phyloP scores from a whole-genome alignment of 2,888 invertebrate genomes.

The Limnephilus rhombicus region DNA sequence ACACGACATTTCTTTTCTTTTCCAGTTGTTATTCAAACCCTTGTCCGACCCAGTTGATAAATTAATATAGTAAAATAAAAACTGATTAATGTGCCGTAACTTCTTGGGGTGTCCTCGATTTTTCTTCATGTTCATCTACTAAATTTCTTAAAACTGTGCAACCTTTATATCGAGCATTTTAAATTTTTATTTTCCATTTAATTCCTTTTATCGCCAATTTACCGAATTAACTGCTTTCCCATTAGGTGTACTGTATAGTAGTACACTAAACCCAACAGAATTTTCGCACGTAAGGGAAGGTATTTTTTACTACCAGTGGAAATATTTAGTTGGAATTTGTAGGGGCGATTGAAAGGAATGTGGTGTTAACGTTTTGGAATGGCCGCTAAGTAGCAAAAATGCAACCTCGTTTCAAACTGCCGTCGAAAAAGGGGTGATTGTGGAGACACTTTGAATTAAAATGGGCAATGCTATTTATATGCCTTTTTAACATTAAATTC shows the following conservation, averaged over 20 bases:
- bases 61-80: too few species aligned
- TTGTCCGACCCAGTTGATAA: too few species aligned
- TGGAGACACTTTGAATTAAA: not conserved
- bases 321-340: not conserved
- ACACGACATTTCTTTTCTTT: too few species aligned
- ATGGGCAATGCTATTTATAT: not conserved
- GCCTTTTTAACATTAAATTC: not conserved
- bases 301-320: not conserved
- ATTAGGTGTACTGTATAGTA: not conserved
- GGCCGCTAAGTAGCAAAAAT: not conserved
- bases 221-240: too few species aligned
- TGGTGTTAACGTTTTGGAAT: not conserved
- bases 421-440: not conserved
- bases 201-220: too few species aligned
- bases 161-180: too few species aligned
- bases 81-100: too few species aligned
- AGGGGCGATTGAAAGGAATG: conserved; percentile 10
- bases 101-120: too few species aligned
- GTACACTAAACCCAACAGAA: not conserved
- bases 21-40: too few species aligned
- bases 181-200: too few species aligned
- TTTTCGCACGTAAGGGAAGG: not conserved
- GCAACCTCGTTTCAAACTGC: conserved; percentile 14
- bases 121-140: too few species aligned
- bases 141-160: too few species aligned